phyloP scores from a whole-genome alignment of 2,888 invertebrate species.

The Drosophila imparisetae region DNA sequence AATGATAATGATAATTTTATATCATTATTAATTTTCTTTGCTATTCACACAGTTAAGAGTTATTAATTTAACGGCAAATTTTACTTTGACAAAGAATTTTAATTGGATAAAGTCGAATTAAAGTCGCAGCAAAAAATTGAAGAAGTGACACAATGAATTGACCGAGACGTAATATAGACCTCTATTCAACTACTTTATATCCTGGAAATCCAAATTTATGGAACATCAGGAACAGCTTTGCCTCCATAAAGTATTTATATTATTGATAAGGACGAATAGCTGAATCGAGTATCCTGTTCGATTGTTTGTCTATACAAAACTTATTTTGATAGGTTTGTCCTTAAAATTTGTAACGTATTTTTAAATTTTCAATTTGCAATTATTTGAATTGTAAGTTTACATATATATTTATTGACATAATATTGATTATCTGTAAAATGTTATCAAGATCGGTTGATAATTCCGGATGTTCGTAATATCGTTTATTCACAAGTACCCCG shows the following conservation, averaged over 20 bases:
- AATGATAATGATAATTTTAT: not conserved
- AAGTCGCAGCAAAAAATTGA: not conserved
- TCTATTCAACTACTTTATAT: no score
- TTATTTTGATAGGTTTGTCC: not conserved
- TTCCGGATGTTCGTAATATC: no score
- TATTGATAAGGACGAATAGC: not conserved
- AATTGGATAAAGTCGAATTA: not conserved
- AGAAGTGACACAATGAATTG: not conserved
- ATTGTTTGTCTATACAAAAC: not conserved
- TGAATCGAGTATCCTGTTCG: not conserved
- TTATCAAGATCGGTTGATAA: not conserved
- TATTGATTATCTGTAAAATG: not conserved
- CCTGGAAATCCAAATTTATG: not conserved
- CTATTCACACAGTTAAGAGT: not conserved
- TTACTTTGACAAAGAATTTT: not conserved
- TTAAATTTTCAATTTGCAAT: not conserved
- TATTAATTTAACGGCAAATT: not conserved
- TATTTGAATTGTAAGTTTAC: not conserved
- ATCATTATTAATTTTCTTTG: not conserved
- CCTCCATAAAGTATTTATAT: not conserved
- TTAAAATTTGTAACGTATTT: not conserved
- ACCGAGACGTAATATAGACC: no score
- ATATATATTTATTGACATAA: not conserved
- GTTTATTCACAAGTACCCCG: no score
- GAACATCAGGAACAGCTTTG: not conserved